A percentile compares a stretch with the other conserved stretches of the same genome.
Evolutionary conservation across 2,888 invertebrate species (phyloP).

Genomic region (Napeogenes sylphis): DNA sequence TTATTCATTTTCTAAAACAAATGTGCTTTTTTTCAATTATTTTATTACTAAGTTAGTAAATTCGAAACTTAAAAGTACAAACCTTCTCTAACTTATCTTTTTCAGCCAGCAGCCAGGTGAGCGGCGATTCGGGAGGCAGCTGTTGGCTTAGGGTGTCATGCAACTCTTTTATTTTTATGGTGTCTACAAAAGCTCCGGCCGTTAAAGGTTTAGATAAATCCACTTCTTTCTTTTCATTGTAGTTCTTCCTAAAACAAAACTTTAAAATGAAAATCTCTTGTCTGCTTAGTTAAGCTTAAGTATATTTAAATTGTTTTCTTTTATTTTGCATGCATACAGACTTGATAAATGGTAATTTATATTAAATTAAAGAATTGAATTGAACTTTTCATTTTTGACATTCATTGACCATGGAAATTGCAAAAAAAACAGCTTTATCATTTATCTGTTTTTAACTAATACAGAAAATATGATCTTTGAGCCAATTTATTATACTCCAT

Average conservation of each 20-base stretch:
- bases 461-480: no score
- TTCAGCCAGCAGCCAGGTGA: conserved; percentile 62
- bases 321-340: no score
- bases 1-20: conserved; percentile 49
- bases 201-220: conserved; percentile 85
- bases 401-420: no score
- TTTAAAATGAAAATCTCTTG: neutral
- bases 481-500: conserved; percentile 25
- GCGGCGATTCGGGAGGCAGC: conserved; percentile 63
- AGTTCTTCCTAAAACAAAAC: conserved; percentile 22
- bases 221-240: conserved; percentile 79
- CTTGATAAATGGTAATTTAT: no score
- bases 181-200: conserved; percentile 87
- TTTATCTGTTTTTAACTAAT: no score
- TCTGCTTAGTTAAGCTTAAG: neutral
- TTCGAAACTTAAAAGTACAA: no score
- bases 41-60: neutral
- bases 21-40: neutral
- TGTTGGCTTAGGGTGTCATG: conserved; percentile 58
- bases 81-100: conserved; percentile 63
- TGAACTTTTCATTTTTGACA: no score
- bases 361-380: no score
- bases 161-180: conserved; percentile 77
- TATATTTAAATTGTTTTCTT: no score
- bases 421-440: no score